Evolutionary conservation across 2,113 vertebrate genomes (phyloP), one percentile per base, ranked within the genome.

Genomic region (Sinocyclocheilus grahami): DNA sequence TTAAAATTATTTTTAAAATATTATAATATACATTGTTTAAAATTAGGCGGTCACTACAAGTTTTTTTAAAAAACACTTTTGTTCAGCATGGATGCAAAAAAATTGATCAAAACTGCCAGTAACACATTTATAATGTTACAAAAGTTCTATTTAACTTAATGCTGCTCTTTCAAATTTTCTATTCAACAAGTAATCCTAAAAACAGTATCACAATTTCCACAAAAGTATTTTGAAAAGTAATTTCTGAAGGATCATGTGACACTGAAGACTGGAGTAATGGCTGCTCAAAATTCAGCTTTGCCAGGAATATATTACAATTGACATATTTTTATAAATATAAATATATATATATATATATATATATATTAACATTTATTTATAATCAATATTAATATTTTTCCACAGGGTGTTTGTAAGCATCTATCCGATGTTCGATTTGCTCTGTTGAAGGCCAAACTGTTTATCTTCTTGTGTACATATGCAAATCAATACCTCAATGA

Each of bases 401-500:
- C 37, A 72, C 39, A 72, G 9, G 18, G 18, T 42, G 37, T 72
- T 72, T 22, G 33, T 22, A 71, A 37, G 69, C 9, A 10, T 46
- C 13, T 48, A n/a, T 65, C 60, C 48, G 39, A 16, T 46, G n/a
- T 46, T 63, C 8, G 1, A 62, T 24, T 65, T 65, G 22, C 39
- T 20, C 24, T 20, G 14, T 48, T n/a, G 60, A 60, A 82, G 27
- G 16, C 65, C 65, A 69, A 83, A 55, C 24, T 37, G 51, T 58
- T 58, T 74, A 58, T 72, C 13, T 12, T 51, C 24, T 60, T 75
- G 33, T 60, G 48, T 74, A 58, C 27, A 60, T 83, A 71, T 53
- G 27, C 16, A 69, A 71, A n/a, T 83, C 81, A 71, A 37, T n/a
- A 83, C 18, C 79, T 71, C 46, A 71, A 5, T 51, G 42, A 69